Evolutionary conservation across 2,113 vertebrate species (phyloP), one percentile per base, ranked within the genome.

Genomic region (Picathartes gymnocephalus): DNA sequence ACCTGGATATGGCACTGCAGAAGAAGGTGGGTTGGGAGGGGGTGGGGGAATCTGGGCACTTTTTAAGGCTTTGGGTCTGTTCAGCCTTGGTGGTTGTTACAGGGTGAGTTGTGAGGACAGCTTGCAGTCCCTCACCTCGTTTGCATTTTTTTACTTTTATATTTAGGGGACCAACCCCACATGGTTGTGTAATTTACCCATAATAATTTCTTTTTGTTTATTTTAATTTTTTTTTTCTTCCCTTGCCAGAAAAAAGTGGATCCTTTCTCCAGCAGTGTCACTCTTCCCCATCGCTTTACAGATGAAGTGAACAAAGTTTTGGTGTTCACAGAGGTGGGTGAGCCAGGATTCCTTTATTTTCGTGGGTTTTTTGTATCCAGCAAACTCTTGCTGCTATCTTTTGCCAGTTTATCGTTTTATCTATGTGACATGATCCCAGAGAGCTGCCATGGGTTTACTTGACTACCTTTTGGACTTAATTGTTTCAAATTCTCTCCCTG

Each of bases 291-390:
- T 86, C 95, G 97, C 21, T 98, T 99, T 50, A 94, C 93, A 15
- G 97, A 96, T 3, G 96, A 98, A 44, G n/a, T 47, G 8, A 99
- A 99, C 93, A 99, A 97, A 93, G 98, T 99, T 85, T 71, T 99
- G 61, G 98, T 99, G 76, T 99, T 99, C 91, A 99, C 99, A 23
- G 98, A 98, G 98, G 99, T 99, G 87, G 87, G 96, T 96, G 88
- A 84, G 48, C 35, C 28, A 28, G 16, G 5, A 16, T 44, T 18
- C 10, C 33, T 83, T 62, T 8, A 14, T 45, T 40, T 80, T 10
- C 27, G 5, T 4, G 30, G 4, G 28, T 27, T 8, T 50, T 30
- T 3, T 4, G 10, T 81, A 11, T 35, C 28, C 68, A 40, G 76
- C 9, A 4, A 7, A 1, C 15, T 54, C 15, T 19, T 53, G 12